These are phyloP conservation scores for Axinella damicornis DNA, from an alignment of 37 sponge, comb jelly and placozoan species.

Conservation along the genomic window DNA sequence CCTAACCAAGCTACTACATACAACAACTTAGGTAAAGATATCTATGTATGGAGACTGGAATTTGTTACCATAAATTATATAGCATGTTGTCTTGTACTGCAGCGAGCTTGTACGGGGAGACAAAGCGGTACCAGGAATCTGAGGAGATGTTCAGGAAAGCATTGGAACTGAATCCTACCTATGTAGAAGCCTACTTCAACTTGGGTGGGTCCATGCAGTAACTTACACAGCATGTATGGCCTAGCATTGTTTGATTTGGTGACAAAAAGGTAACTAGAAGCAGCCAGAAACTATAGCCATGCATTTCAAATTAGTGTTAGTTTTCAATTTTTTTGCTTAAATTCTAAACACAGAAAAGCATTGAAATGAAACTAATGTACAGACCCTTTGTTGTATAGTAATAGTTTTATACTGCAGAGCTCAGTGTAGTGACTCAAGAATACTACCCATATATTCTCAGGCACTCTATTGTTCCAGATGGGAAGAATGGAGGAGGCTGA, in stretches of 20 bases:
- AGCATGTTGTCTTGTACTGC: neutral
- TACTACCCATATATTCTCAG: constrained; percentile 51
- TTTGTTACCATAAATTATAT: neutral
- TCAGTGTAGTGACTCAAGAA: no score
- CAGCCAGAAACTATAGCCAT: no score
- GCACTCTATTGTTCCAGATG: constrained; percentile 78
- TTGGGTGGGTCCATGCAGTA: constrained; percentile 48
- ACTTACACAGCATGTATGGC: no score
- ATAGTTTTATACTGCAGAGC: no score
- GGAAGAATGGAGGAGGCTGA: constrained; percentile 69
- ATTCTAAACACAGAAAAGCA: no score
- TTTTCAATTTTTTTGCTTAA: no score
- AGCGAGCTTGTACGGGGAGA: constrained; percentile 89
- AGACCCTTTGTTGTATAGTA: no score
- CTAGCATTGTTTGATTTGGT: no score
- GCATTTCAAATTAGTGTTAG: no score
- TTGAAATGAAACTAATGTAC: no score
- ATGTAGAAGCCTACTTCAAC: constrained; percentile 88
- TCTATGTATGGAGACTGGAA: no score
- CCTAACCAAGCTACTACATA: constrained; percentile 79
- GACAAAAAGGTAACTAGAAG: no score
- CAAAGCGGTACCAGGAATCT: constrained; percentile 60
- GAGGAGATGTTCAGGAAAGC: constrained; percentile 88
- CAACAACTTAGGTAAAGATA: constrained; percentile 77
- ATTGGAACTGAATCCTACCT: constrained; percentile 69